Evolutionary conservation across 1,140 invertebrate species (phyloP).

Genomic region (Drosophila oshimai): DNA sequence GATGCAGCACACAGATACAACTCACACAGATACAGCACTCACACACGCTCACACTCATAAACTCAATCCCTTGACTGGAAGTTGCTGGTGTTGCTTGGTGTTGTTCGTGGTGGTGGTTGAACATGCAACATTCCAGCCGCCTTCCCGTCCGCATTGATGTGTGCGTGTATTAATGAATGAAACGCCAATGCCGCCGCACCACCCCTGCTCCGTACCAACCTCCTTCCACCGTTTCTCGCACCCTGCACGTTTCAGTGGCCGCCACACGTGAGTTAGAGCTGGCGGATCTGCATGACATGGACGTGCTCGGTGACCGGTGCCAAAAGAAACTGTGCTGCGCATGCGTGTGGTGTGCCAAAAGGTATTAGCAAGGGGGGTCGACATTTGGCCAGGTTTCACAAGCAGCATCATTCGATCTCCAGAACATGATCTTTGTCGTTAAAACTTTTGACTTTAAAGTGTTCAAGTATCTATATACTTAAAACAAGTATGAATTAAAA

Average conservation of each 20-base stretch:
- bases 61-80: slow-evolving; percentile 44
- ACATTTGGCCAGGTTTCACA: not conserved
- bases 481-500: no score
- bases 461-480: no score
- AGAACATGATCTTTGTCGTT: not conserved
- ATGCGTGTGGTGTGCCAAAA: slow-evolving; percentile 19
- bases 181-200: slow-evolving; percentile 61
- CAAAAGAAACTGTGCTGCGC: slow-evolving; percentile 10
- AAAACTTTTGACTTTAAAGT: no score
- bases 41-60: slow-evolving; percentile 1
- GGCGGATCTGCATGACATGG: slow-evolving; percentile 10
- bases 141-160: slow-evolving; percentile 14
- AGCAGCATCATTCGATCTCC: not conserved
- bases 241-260: slow-evolving; percentile 53
- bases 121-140: slow-evolving; percentile 67
- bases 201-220: not conserved
- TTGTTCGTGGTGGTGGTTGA: slow-evolving; percentile 58
- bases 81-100: slow-evolving; percentile 33
- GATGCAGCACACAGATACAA: slow-evolving; percentile 19
- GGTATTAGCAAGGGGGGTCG: slow-evolving; percentile 13
- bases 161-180: slow-evolving; percentile 78
- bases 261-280: slow-evolving; percentile 36
- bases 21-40: slow-evolving; percentile 4
- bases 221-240: not conserved
- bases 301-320: slow-evolving; percentile 12